Evolutionary conservation across 2,113 vertebrate genomes (phyloP), one percentile per base, ranked within the genome.

Genomic region (Lepus americanus): DNA sequence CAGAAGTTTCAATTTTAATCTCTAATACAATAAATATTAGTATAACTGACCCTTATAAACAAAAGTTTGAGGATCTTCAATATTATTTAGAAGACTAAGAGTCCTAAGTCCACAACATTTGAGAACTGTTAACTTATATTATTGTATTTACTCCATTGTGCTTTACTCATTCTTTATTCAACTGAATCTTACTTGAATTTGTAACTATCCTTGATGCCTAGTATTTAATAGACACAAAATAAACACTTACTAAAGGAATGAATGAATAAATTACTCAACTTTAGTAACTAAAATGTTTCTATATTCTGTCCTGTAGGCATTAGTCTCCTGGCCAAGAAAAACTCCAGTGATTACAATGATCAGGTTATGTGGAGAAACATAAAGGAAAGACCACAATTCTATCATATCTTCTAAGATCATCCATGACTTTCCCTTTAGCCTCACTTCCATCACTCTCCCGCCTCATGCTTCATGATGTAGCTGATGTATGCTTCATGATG

Each of bases 321-420:
- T 93, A 36, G 44, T 85, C 55, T 92, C 86, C 12, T 59, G 27
- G 59, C 27, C 76, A 72, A 92, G 59, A 76, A 89, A 93, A 95
- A 72, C 10, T 86, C 20, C 51, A 92, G 59, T 33, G 78, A 76
- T 67, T 59, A 66, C 25, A 76, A 63, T 59, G 61, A 64, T n/a
- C 16, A 77, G 23, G 8, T 69, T 63, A 12, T 29, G 7, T 20
- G 74, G 73, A 33, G 64, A 89, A 87, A 25, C 31, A 49, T 36
- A 25, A 85, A 92, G 29, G 49, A 90, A 83, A 89, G 12, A 80
- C 5, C 6, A 78, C 27, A 51, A 23, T 89, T 73, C 72, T 44
- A 61, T 69, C 27, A 8, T 49, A 22, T 39, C 23, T 67, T 64
- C 44, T 63, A 73, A 61, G 20, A 73, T 51, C 73, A 64, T 20